Evolutionary conservation across 1,140 invertebrate species (phyloP).

Genomic region (Bombus breviceps): DNA sequence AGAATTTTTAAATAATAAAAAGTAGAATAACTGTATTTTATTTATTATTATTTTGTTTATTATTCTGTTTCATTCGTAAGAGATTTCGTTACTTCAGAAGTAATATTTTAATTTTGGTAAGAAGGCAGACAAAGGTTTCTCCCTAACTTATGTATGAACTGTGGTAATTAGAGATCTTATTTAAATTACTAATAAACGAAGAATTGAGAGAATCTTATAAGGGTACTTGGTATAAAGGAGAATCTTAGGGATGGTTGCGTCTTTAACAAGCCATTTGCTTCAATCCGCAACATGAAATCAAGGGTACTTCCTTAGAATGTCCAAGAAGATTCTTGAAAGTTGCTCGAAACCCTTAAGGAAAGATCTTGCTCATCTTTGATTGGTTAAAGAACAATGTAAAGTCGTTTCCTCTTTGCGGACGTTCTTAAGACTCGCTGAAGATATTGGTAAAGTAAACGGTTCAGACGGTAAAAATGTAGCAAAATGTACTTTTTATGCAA

Average conservation of each 20-base stretch:
- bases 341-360: conserved; percentile 2
- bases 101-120: background rate
- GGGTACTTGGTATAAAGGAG: conserved; percentile 15
- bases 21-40: background rate
- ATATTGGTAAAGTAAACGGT: background rate
- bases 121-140: background rate
- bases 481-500: background rate
- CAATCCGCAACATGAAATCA: conserved; percentile 28
- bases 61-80: background rate
- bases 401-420: background rate
- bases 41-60: too few species aligned
- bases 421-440: background rate
- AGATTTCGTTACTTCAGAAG: background rate
- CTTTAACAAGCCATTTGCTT: conserved; percentile 49
- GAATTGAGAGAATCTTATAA: conserved; percentile 5
- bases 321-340: conserved; percentile 36
- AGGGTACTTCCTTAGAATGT: conserved; percentile 12
- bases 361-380: background rate
- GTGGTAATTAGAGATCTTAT: conserved; percentile 17
- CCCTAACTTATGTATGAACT: conserved; percentile 1
- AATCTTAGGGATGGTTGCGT: conserved; percentile 4
- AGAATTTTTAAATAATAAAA: background rate
- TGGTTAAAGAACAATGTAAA: conserved; percentile 1
- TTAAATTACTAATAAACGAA: conserved; percentile 35
- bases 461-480: background rate